Base-by-base conservation (phyloP, 2,113 vertebrate genomes). In the Sebastes fasciatus region DNA sequence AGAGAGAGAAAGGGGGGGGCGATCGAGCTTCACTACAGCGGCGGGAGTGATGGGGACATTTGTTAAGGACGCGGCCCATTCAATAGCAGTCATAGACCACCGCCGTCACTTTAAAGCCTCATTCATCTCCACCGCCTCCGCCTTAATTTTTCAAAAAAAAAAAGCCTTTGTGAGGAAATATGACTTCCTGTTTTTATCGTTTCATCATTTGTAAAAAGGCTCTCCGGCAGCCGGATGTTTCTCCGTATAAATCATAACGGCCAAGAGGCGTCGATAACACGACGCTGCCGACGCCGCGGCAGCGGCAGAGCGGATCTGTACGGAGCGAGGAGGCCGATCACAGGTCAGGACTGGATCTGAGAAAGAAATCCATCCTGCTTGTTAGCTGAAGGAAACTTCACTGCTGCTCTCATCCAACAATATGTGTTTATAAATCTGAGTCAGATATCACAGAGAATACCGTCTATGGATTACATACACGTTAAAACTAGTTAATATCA, bases 1-100 rank as follows among this genome's bases (percentile, higher is more conserved):
- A 51, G 71, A 61, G 77, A 54, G 84, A 51, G 62, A 4, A 62
- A 13, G 80, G n/a, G 10, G 46, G 1, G 78, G 65, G 23, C 40
- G 55, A 86, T 83, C 67, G 80, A 90, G 90, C 88, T 68, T 40
- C 40, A 60, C 75, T 45, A 62, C 84, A 73, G 58, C 45, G 21
- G 67, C 58, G 61, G 74, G 82, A 77, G 60, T 89, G 91, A 90
- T 85, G 88, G 91, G 87, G 79, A 87, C 92, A 91, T 93, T 93
- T 94, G 92, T 94, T 93, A 90, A 89, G 85, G 89, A 90, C 74
- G 90, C 69, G 21, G 58, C 57, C 64, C 74, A 16, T 88, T 93
- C 91, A 90, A 91, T 91, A 88, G 90, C 82, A 84, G 88, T 91
- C 92, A 91, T 74, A 89, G 89, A 92, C 85, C 88, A 78, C 85